Evolutionary conservation across 1,140 invertebrate genomes (phyloP).

Genomic region (Hylaeus anthracinus): DNA sequence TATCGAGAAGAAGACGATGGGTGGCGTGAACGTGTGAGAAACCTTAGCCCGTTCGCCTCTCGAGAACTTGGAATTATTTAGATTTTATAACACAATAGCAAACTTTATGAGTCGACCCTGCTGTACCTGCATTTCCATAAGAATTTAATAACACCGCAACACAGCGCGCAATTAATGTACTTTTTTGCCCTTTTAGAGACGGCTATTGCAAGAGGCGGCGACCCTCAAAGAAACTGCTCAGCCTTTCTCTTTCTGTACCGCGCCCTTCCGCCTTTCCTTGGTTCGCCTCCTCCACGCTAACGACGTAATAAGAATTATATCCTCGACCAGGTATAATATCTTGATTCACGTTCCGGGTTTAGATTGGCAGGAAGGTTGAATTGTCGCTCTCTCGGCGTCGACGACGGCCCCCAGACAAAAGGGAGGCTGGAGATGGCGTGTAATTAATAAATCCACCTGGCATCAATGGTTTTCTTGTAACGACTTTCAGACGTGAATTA

Average conservation of each 20-base stretch:
- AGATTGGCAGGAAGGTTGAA: conserved; percentile 54
- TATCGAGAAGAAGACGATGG: neutral
- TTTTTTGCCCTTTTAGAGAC: conserved; percentile 75
- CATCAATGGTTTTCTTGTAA: conserved; percentile 27
- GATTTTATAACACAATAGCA: conserved; percentile 80
- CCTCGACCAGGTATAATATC: conserved; percentile 54
- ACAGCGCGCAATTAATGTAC: conserved; percentile 79
- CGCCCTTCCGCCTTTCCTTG: neutral
- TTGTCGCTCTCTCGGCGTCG: conserved; percentile 13
- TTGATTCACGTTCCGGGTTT: conserved; percentile 34
- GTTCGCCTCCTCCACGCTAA: conserved; percentile 14
- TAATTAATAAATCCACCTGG: conserved; percentile 48
- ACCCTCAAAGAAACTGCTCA: conserved; percentile 54
- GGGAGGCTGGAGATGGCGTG: conserved; percentile 27
- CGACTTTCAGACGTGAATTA: conserved; percentile 25
- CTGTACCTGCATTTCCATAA: conserved; percentile 77
- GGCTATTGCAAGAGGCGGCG: conserved; percentile 54
- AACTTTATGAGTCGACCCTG: conserved; percentile 75
- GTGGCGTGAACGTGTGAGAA: neutral
- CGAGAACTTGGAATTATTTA: conserved; percentile 79
- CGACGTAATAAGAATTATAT: conserved; percentile 66
- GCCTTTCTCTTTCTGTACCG: conserved; percentile 13
- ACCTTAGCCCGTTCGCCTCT: conserved; percentile 1
- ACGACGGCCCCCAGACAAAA: conserved; percentile 6
- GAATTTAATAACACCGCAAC: conserved; percentile 81